phyloP scores from a whole-genome alignment of 2,113 vertebrate species.

The Erythrocebus patas region DNA sequence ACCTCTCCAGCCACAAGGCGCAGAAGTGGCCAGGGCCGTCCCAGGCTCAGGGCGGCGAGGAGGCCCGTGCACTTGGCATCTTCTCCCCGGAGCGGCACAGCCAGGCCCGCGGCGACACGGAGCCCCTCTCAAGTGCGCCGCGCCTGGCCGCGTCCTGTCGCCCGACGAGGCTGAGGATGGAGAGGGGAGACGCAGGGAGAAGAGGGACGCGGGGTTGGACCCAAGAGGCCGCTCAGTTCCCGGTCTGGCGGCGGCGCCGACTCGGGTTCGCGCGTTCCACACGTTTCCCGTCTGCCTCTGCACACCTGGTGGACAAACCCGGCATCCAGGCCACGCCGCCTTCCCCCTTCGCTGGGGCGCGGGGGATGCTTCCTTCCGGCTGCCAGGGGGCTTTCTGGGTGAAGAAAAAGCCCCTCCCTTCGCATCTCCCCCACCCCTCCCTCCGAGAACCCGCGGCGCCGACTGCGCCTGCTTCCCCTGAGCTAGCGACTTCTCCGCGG shows the following conservation, averaged over 20 bases:
- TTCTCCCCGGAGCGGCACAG: neutral
- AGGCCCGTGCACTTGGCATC: fast-evolving
- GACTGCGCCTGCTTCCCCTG: neutral
- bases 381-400: fast-evolving
- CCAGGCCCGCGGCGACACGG: neutral
- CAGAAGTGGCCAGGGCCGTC: neutral
- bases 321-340: neutral
- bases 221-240: fast-evolving
- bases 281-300: neutral
- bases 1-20: fast-evolving
- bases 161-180: neutral
- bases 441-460: fast-evolving
- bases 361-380: neutral
- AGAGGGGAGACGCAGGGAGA: neutral
- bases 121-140: fast-evolving
- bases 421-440: fast-evolving
- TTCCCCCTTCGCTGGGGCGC: neutral
- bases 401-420: neutral
- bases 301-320: neutral
- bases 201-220: too few species aligned
- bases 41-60: fast-evolving
- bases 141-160: fast-evolving
- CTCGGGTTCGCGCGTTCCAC: neutral
- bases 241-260: neutral
- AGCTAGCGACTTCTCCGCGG: neutral